These are phyloP conservation scores for Ganaspis sp. DNA, from an alignment of 1,140 invertebrate species.

Conservation along the genomic window DNA sequence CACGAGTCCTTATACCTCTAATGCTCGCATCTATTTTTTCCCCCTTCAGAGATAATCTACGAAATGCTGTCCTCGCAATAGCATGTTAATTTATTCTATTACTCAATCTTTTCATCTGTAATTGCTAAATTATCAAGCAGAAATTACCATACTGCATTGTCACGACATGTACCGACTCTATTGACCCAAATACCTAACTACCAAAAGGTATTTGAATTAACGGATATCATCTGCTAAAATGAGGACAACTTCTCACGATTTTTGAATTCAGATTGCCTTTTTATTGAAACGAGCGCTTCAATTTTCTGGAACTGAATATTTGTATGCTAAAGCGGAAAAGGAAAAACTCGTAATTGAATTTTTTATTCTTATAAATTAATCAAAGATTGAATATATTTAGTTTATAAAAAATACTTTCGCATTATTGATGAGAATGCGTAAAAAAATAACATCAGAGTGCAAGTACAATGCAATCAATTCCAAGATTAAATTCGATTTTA, in stretches of 20 bases:
- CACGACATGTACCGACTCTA: background rate
- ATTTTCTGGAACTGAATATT: too few species aligned
- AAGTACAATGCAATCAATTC: too few species aligned
- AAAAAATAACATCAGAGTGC: too few species aligned
- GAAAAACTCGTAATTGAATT: too few species aligned
- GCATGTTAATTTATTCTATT: constrained; percentile 16
- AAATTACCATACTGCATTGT: background rate
- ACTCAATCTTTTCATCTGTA: constrained; percentile 7
- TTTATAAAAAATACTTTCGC: too few species aligned
- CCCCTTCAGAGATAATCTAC: background rate
- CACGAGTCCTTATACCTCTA: constrained; percentile 17
- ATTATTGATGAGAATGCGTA: too few species aligned
- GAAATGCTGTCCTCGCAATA: background rate
- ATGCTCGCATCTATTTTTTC: background rate
- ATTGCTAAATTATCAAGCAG: background rate
- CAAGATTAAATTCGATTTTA: too few species aligned
- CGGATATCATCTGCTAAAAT: constrained; percentile 4
- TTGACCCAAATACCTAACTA: constrained; percentile 9
- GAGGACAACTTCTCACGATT: background rate
- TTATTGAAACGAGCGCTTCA: too few species aligned
- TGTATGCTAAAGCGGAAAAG: too few species aligned
- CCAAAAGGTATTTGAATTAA: background rate
- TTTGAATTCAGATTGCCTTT: background rate
- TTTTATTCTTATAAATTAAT: too few species aligned
- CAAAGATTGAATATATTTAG: too few species aligned